Conservation (phyloP, 1,140 invertebrate species). For the Zeugodacus cucurbitae region DNA sequence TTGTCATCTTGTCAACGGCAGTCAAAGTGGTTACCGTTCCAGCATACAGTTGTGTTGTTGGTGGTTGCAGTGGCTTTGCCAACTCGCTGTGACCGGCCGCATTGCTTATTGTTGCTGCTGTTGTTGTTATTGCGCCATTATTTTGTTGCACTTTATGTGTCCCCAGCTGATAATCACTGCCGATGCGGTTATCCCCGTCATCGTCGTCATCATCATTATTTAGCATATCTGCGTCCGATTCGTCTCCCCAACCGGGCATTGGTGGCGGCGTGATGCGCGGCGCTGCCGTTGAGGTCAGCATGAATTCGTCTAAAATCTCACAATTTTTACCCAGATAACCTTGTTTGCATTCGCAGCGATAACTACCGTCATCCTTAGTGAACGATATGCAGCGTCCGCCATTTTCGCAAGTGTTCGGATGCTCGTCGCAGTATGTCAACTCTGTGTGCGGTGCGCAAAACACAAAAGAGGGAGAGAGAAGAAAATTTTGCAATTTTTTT, state of each 20-base stretch:
- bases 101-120: background rate
- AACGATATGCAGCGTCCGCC: constrained; percentile 83
- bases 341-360: constrained; percentile 75
- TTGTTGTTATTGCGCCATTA: background rate
- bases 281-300: constrained; percentile 58
- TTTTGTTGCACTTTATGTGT: background rate
- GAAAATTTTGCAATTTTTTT: background rate
- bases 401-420: constrained; percentile 77
- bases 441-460: constrained; percentile 68
- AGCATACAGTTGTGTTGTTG: background rate
- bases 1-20: background rate
- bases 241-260: background rate
- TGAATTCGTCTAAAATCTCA: constrained; percentile 67
- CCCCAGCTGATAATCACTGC: background rate
- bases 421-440: constrained; percentile 80
- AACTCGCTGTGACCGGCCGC: background rate
- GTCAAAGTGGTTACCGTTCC: background rate
- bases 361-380: constrained; percentile 79
- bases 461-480: background rate
- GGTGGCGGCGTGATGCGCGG: constrained; percentile 66
- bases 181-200: background rate
- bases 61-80: background rate
- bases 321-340: constrained; percentile 72
- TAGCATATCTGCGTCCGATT: background rate
- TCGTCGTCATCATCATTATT: background rate